Percentiles rank a stretch among this genome's conserved stretches.
Conservation (phyloP, 2,888 invertebrate genomes). For the Caenorhabditis sinica region DNA sequence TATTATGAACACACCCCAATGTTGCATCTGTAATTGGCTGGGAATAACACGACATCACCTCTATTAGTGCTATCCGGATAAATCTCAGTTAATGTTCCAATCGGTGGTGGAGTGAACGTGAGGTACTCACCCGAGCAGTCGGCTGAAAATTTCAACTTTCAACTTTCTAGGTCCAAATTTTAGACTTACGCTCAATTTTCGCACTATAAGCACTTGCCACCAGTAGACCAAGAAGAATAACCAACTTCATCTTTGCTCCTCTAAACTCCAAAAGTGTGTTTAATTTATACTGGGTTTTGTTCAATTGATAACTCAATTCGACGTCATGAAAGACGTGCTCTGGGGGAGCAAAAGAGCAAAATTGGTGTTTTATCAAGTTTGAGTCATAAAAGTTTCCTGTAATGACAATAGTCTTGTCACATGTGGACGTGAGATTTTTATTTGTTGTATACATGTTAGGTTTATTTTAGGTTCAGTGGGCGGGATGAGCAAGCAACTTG, state of each 20-base stretch:
- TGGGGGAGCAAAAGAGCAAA: background rate
- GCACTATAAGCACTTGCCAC: background rate
- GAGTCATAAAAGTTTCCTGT: background rate
- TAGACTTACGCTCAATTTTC: background rate
- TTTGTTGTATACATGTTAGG: background rate
- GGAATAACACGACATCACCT: background rate
- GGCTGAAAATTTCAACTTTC: background rate
- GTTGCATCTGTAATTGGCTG: background rate
- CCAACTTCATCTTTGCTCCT: background rate
- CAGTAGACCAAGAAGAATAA: background rate
- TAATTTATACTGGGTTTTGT: background rate
- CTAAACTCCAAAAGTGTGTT: background rate
- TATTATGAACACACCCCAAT: background rate
- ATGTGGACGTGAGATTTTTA: too few relatives aligned
- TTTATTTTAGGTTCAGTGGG: background rate
- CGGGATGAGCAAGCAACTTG: too few relatives aligned
- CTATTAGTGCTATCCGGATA: background rate
- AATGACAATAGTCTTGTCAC: background rate
- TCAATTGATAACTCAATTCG: background rate
- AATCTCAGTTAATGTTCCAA: background rate
- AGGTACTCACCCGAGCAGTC: background rate
- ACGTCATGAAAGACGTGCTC: constrained; percentile 1
- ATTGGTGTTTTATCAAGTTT: background rate
- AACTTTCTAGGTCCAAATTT: background rate
- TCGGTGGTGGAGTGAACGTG: background rate